Evolutionary conservation across 2,888 invertebrate genomes (phyloP).

Genomic region (Crocallis elinguaria): DNA sequence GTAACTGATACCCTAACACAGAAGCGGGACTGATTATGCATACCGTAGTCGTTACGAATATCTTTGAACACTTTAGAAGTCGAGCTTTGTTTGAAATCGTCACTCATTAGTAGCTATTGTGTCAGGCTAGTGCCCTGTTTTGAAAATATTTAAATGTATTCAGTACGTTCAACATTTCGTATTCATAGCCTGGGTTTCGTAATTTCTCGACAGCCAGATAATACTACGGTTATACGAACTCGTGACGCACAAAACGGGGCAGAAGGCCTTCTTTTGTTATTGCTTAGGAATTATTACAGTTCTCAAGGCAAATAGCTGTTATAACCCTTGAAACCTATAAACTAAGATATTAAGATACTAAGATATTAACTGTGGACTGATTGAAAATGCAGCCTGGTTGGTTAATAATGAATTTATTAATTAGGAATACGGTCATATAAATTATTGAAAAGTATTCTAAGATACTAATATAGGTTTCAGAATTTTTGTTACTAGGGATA

Average conservation of each 20-base stretch:
- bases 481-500: too few species aligned
- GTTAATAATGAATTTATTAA: too few species aligned
- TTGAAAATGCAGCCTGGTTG: too few species aligned
- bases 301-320: too few species aligned
- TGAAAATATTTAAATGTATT: conserved; percentile 55
- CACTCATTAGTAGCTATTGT: conserved; percentile 47
- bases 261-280: background rate
- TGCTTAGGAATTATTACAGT: background rate
- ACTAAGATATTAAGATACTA: too few species aligned
- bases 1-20: background rate
- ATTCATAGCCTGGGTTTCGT: conserved; percentile 41
- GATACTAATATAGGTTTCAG: too few species aligned
- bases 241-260: background rate
- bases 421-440: too few species aligned
- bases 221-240: conserved; percentile 7
- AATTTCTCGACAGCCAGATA: conserved; percentile 27
- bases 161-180: conserved; percentile 42
- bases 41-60: conserved; percentile 21
- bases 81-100: conserved; percentile 43
- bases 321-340: too few species aligned
- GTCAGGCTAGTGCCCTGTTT: conserved; percentile 28
- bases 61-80: conserved; percentile 26
- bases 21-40: conserved; percentile 22
- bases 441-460: too few species aligned
- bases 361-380: too few species aligned